Conservation (phyloP, 2,888 invertebrate species). For the Chymomyza fuscimana region DNA sequence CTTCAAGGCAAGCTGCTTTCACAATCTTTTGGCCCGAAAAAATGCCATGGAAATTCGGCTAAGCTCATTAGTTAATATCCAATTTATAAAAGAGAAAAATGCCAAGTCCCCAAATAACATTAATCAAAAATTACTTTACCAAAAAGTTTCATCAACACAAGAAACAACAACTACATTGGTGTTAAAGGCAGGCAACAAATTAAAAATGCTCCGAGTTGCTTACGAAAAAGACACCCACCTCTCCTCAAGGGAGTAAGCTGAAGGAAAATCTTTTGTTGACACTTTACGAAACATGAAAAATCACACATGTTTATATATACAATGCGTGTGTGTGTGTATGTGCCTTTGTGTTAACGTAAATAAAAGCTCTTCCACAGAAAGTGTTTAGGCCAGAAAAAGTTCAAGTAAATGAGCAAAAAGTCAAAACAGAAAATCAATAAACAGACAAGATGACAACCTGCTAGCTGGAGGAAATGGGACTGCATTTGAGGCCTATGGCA, state of each 20-base stretch:
- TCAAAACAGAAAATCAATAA: slow-evolving; percentile 35
- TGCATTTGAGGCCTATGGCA: slow-evolving; percentile 25
- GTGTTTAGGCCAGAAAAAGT: background rate
- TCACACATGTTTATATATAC: background rate
- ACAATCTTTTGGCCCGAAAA: background rate
- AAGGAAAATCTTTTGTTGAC: slow-evolving; percentile 31
- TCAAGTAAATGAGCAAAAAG: slow-evolving; percentile 11
- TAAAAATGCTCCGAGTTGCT: slow-evolving; percentile 32
- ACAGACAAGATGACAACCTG: slow-evolving; percentile 6
- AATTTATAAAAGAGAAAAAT: slow-evolving; percentile 56
- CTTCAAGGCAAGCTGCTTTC: slow-evolving; percentile 23
- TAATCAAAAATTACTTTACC: slow-evolving; percentile 58
- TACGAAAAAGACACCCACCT: background rate
- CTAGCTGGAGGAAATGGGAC: background rate
- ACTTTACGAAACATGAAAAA: slow-evolving; percentile 34
- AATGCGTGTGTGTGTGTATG: background rate
- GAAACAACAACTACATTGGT: slow-evolving; percentile 21
- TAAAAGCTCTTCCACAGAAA: background rate
- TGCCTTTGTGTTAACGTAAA: background rate
- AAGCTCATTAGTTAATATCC: slow-evolving; percentile 73
- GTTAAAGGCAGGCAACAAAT: slow-evolving; percentile 50
- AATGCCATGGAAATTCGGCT: slow-evolving; percentile 53
- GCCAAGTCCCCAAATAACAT: slow-evolving; percentile 40
- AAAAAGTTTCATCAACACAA: slow-evolving; percentile 37
- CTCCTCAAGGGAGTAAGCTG: background rate